Conservation (phyloP, 2,888 invertebrate genomes). For the Microplitis manilae region DNA sequence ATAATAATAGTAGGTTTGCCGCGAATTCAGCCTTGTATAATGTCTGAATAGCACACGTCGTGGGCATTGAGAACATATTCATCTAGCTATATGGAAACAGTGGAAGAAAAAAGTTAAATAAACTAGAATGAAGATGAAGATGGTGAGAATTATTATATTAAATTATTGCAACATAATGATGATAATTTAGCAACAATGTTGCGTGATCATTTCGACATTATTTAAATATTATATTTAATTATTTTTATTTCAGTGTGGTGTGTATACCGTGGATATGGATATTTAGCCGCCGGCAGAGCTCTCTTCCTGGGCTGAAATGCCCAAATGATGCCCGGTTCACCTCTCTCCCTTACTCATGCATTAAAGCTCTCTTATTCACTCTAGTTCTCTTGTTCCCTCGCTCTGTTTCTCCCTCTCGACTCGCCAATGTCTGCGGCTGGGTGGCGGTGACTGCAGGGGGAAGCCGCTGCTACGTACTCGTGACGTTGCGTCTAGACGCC, state of each 20-base stretch:
- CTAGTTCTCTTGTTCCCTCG: conserved; percentile 26
- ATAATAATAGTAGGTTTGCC: conserved; percentile 59
- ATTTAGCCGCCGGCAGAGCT: not conserved
- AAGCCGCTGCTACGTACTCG: conserved; percentile 63
- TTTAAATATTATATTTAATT: too few species aligned
- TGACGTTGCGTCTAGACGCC: conserved; percentile 71
- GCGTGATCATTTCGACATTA: too few species aligned
- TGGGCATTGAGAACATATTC: too few species aligned
- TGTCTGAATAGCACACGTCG: too few species aligned
- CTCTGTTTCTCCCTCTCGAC: conserved; percentile 16
- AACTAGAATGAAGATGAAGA: too few species aligned
- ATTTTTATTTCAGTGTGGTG: too few species aligned
- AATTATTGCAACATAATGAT: too few species aligned
- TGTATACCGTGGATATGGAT: not conserved
- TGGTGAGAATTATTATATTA: too few species aligned
- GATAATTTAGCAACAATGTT: too few species aligned
- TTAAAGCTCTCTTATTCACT: too few species aligned
- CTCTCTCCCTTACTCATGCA: too few species aligned
- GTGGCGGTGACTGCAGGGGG: conserved; percentile 45
- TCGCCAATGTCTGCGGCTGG: conserved; percentile 52
- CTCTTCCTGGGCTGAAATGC: conserved; percentile 23
- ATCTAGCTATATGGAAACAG: not conserved
- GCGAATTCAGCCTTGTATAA: conserved; percentile 58
- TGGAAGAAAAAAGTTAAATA: too few species aligned
- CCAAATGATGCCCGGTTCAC: conserved; percentile 19